phyloP scores from a whole-genome alignment of 1,140 invertebrate genomes.

The Rhizoglyphus robini region DNA sequence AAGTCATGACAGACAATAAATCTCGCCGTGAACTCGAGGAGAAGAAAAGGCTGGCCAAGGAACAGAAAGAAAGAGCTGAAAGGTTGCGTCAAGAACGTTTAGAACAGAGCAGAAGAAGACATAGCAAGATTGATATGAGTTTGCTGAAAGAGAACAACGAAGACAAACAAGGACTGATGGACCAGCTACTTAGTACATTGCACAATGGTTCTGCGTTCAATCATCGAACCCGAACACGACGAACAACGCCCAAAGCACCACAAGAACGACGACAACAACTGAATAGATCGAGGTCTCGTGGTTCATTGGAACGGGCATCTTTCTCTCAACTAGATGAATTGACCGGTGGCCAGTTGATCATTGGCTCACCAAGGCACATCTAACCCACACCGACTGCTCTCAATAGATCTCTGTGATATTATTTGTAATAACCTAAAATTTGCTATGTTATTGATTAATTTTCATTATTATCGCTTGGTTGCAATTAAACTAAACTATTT shows the following conservation, averaged over 20 bases:
- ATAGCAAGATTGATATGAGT: conserved; percentile 34
- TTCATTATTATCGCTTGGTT: too few relatives aligned
- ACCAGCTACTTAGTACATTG: conserved; percentile 81
- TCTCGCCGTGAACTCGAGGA: conserved; percentile 69
- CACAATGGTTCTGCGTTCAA: conserved; percentile 85
- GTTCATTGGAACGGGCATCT: conserved; percentile 6
- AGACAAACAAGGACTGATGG: conserved; percentile 90
- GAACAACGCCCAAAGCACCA: conserved; percentile 51
- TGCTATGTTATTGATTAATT: too few relatives aligned
- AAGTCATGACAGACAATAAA: conserved; percentile 69
- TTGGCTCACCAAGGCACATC: too few relatives aligned
- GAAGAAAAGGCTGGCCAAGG: conserved; percentile 64
- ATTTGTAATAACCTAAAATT: too few relatives aligned
- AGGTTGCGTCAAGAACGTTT: conserved; percentile 62
- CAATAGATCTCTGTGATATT: too few relatives aligned
- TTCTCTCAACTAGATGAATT: too few relatives aligned
- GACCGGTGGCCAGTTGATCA: too few relatives aligned
- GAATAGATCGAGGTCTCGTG: conserved; percentile 11
- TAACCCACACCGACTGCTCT: too few relatives aligned
- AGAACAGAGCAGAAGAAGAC: conserved; percentile 32
- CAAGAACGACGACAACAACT: conserved; percentile 14
- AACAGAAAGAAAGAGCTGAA: conserved; percentile 69
- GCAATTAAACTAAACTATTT: too few relatives aligned
- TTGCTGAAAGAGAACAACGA: conserved; percentile 48
- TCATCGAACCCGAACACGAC: conserved; percentile 48